Conservation (phyloP, 2,113 vertebrate genomes). For the Mesoclemmys tuberculata region DNA sequence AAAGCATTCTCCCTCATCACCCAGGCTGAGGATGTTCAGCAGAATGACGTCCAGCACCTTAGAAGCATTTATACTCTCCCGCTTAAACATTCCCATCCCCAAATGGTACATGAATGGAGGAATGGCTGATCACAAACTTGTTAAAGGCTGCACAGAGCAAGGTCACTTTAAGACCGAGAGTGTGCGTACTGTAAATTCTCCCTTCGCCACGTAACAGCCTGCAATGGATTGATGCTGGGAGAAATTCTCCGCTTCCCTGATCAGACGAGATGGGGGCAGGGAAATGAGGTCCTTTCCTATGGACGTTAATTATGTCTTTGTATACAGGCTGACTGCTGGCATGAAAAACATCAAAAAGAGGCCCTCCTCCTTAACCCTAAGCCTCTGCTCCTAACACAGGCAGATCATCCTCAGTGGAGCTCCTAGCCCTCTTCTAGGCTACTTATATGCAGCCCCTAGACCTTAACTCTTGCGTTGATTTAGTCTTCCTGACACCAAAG, state of each 20-base stretch:
- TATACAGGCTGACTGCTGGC: background rate
- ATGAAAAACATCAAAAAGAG: background rate
- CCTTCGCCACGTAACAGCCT: background rate
- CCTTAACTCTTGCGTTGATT: background rate
- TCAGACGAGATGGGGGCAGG: background rate
- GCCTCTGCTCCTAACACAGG: background rate
- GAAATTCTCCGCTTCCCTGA: background rate
- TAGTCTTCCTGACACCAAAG: background rate
- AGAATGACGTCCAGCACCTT: background rate
- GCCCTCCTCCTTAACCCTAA: background rate
- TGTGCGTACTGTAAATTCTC: background rate
- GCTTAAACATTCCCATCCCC: rapidly evolving
- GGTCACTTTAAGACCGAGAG: background rate
- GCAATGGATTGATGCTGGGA: background rate
- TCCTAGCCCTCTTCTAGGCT: background rate
- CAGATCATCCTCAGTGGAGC: background rate
- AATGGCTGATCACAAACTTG: background rate
- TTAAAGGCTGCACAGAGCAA: background rate
- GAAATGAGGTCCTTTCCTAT: rapidly evolving
- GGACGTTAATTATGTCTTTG: background rate
- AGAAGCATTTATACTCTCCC: rapidly evolving
- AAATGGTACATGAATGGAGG: background rate
- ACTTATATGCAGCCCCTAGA: background rate
- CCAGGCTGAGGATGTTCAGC: background rate
- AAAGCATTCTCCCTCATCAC: background rate